A percentile compares a stretch with the other conserved stretches of the same genome.
Evolutionary conservation across 1,140 invertebrate species (phyloP).

Genomic region (Pemphigus obesinymphae): DNA sequence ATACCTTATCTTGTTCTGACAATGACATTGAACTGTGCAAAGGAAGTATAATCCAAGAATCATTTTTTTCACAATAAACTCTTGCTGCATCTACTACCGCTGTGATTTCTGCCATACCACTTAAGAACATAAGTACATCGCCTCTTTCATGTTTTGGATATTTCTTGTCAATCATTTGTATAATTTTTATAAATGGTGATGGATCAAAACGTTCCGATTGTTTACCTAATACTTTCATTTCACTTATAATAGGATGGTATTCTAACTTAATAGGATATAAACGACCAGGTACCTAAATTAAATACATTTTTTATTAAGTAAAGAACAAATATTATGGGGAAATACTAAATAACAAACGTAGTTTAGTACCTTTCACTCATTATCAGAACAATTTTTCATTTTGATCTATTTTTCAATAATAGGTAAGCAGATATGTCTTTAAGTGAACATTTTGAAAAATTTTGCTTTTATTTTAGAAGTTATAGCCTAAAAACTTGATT

Average conservation of each 20-base stretch:
- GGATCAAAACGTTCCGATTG: constrained; percentile 77
- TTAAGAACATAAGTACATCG: constrained; percentile 93
- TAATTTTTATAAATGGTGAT: constrained; percentile 83
- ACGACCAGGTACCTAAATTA: constrained; percentile 78
- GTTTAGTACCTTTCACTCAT: too few species aligned
- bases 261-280: constrained; percentile 86
- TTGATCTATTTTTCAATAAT: too few species aligned
- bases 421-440: too few species aligned
- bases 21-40: constrained; percentile 90
- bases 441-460: too few species aligned
- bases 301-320: background rate
- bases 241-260: constrained; percentile 72
- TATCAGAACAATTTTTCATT: too few species aligned
- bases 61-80: constrained; percentile 74
- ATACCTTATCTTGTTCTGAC: constrained; percentile 91
- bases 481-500: too few species aligned
- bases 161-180: constrained; percentile 88
- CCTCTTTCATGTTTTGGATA: constrained; percentile 80
- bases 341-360: too few species aligned
- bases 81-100: constrained; percentile 80
- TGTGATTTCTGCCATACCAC: constrained; percentile 92
- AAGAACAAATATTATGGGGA: background rate
- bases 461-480: too few species aligned
- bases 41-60: constrained; percentile 89
- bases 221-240: constrained; percentile 58